These are phyloP conservation scores for Anastrepha obliqua DNA, from an alignment of 1,140 invertebrate species.

Conservation along the genomic window DNA sequence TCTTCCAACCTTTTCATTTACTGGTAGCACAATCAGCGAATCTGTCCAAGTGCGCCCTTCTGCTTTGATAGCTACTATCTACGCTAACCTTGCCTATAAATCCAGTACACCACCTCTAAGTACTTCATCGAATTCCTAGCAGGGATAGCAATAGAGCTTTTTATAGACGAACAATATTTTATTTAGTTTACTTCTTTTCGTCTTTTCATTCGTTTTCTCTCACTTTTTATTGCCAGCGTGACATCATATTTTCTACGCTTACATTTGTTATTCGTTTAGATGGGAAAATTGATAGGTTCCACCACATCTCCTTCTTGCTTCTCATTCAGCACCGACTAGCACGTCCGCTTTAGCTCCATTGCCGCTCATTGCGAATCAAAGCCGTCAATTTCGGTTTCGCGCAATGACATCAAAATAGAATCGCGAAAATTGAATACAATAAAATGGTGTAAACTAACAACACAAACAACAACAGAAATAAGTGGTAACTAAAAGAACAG, in stretches of 20 bases:
- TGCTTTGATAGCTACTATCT: no score
- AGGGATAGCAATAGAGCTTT: neutral
- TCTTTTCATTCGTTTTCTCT: neutral
- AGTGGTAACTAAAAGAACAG: neutral
- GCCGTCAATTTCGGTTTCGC: slow-evolving; percentile 27
- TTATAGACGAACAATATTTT: slow-evolving; percentile 4
- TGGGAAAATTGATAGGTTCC: slow-evolving; percentile 3
- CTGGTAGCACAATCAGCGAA: no score
- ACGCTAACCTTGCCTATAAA: no score
- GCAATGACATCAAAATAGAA: slow-evolving; percentile 34
- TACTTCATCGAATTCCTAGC: no score
- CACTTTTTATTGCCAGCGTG: slow-evolving; percentile 1
- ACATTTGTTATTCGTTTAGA: slow-evolving; percentile 33
- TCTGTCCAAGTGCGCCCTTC: no score
- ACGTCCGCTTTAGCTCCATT: neutral
- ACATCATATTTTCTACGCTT: slow-evolving; percentile 29
- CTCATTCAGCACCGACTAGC: neutral
- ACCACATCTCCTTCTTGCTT: neutral
- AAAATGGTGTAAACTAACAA: slow-evolving; percentile 26
- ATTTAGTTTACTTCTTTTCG: slow-evolving; percentile 17
- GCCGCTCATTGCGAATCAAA: neutral
- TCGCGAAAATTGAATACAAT: slow-evolving; percentile 43
- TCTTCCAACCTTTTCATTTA: no score
- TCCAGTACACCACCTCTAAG: no score
- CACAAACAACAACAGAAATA: neutral